A percentile compares a stretch with the other conserved stretches of the same genome.
Evolutionary conservation across 2,113 vertebrate genomes (phyloP).

Genomic region (Rallus limicola): DNA sequence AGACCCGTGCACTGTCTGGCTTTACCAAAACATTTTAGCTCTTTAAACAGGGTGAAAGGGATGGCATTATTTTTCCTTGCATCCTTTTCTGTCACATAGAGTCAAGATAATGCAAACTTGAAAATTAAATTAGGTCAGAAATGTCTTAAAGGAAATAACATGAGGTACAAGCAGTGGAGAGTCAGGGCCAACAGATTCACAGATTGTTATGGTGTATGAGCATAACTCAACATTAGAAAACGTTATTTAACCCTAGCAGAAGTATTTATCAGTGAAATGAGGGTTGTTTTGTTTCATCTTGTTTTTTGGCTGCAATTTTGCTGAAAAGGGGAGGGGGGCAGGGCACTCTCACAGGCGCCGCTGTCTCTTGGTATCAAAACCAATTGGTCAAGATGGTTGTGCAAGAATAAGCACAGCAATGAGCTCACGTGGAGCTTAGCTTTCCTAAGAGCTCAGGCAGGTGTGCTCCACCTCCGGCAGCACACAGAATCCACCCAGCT

Average conservation of each 20-base stretch:
- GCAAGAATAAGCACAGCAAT: neutral
- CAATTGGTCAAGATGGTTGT: no score
- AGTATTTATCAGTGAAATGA: neutral
- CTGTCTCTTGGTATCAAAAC: neutral
- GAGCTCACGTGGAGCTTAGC: neutral
- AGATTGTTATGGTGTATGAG: neutral
- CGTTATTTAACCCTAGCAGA: neutral
- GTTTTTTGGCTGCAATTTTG: neutral
- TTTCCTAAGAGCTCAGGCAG: neutral
- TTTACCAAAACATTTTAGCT: neutral
- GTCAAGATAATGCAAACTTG: neutral
- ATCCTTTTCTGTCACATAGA: neutral
- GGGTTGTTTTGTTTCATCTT: neutral
- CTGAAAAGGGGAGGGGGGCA: neutral
- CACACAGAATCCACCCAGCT: neutral
- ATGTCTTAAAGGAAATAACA: neutral
- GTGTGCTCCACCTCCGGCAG: neutral
- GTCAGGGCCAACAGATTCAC: neutral
- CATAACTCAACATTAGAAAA: neutral
- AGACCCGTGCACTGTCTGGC: fast-evolving
- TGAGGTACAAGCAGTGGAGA: neutral
- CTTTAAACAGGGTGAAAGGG: neutral
- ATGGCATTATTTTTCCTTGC: neutral
- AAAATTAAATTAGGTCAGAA: neutral
- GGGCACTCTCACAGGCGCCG: neutral